Evolutionary conservation across 1,140 invertebrate genomes (phyloP), one percentile per base, ranked within the genome.

Genomic region (Colletes gigas): DNA sequence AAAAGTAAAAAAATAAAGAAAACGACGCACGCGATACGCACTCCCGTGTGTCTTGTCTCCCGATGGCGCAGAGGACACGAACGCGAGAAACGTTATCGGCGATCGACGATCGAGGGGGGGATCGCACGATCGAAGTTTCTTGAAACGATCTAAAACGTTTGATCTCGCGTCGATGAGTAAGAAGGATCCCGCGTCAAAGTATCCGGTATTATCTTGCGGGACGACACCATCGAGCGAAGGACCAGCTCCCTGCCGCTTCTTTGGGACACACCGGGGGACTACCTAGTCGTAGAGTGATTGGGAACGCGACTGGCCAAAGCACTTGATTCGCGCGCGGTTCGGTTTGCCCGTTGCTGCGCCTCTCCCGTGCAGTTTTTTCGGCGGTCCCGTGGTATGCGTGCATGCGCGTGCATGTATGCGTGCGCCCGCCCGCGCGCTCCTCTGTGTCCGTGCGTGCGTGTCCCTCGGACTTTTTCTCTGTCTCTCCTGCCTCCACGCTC

Each of bases 271-370:
- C 92, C 91, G 91, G 89, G 89, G 92, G 92, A 93, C 92, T 93
- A 93, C 92, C 92, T 93, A 93, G 92, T 93, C 93, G 92, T 93
- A 93, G 92, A 93, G 92, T 93, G 93, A 93, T 93, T 93, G 93
- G 93, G 92, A 93, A 92, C 91, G 92, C 92, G 92, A 93, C 93
- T 93, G 93, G 92, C 91, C 93, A 93, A 93, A 93, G 92, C 93
- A 93, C 92, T 93, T 93, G 92, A 93, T 93, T 93, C 92, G 91
- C 92, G 92, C 92, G 92, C 92, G 92, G 92, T 92, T 92, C 92
- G 92, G 90, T 91, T 91, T 88, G 89, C 84, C 90, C 90, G 89
- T 89, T 92, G 90, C 91, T 92, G 90, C 92, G 92, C 93, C 92
- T 93, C 92, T 93, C 92, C 92, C 93, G 90, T 93, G 93, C 93